Evolutionary conservation across 2,888 invertebrate species (phyloP), one percentile per base, ranked within the genome.

Genomic region (Dolomedes plantarius): DNA sequence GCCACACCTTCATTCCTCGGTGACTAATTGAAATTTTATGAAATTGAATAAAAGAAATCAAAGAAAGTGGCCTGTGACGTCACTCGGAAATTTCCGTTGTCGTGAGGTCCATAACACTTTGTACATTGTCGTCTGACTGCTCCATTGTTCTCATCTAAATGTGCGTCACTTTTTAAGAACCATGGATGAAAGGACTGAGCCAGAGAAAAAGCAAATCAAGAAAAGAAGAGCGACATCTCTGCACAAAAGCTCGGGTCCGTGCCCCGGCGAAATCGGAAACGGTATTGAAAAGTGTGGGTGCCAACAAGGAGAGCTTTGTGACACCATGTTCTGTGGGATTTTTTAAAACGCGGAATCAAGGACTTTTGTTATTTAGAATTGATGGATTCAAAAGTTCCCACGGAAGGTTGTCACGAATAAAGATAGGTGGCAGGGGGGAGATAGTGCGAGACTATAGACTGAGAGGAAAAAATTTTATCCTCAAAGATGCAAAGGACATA

Each of bases 291-390:
- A 71, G 82, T 69, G 82, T 82, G 82, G 82, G 82, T 50, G 56
- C 64, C 39, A 46, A 82, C 82, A 82, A 82, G 71, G 65, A 76
- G 76, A 36, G 62, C 76, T 72, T 82, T 82, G 76, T 80, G 36
- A 69, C 67, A 41, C 39, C 68, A 56, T 50, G 29, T 36, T 68
- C 27, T 31, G 11, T 23, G 56, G 0, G 19, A 9, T 29, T 81
- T 75, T 76, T 76, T 64, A 23, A 32, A 36, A 6, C n/a, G 16
- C 36, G 19, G 32, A 67, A 67, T 56, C 23, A 65, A 76, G 36
- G 75, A 29, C 76, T 76, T 82, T 76, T 76, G 82, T 82, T 71
- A 28, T 68, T 32, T 19, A 56, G 36, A 32, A 19, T 64, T 72
- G 69, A 50, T 71, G 65, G 68, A 69, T 46, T 71, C 46, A 32